phyloP scores from a whole-genome alignment of 2,797 vertebrate genomes.

The Betta splendens region DNA sequence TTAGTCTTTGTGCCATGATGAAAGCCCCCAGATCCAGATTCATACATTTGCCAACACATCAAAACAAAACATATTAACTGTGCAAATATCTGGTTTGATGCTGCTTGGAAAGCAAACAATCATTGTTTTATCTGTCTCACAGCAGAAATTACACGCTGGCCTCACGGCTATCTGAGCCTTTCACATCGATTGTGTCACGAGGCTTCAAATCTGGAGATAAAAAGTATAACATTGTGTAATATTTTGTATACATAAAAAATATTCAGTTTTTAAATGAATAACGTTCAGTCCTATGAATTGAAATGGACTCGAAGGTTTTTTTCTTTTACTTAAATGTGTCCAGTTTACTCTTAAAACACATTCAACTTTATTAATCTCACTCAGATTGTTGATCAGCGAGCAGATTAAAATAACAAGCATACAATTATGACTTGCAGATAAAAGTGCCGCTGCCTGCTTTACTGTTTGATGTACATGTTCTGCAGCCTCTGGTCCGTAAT shows the following conservation, averaged over 20 bases:
- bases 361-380: constrained; percentile 24
- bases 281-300: constrained; percentile 1
- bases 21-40: constrained; percentile 11
- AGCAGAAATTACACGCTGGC: constrained; percentile 24
- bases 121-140: constrained; percentile 18
- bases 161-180: constrained; percentile 26
- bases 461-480: constrained; percentile 17
- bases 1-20: background rate
- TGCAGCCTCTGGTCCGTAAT: constrained; percentile 1
- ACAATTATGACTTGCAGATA: constrained; percentile 18
- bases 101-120: constrained; percentile 20
- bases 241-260: background rate
- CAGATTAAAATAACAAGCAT: constrained; percentile 17
- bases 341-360: constrained; percentile 16
- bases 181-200: constrained; percentile 30
- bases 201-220: constrained; percentile 18
- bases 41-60: constrained; percentile 2
- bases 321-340: background rate
- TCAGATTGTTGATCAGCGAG: constrained; percentile 11
- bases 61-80: constrained; percentile 6
- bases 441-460: constrained; percentile 16
- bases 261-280: constrained; percentile 5
- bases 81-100: constrained; percentile 22
- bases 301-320: background rate
- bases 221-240: constrained; percentile 15